Evolutionary conservation across 2,888 invertebrate species (phyloP), one percentile per base, ranked within the genome.

Genomic region (Drosophila anomalipes): DNA sequence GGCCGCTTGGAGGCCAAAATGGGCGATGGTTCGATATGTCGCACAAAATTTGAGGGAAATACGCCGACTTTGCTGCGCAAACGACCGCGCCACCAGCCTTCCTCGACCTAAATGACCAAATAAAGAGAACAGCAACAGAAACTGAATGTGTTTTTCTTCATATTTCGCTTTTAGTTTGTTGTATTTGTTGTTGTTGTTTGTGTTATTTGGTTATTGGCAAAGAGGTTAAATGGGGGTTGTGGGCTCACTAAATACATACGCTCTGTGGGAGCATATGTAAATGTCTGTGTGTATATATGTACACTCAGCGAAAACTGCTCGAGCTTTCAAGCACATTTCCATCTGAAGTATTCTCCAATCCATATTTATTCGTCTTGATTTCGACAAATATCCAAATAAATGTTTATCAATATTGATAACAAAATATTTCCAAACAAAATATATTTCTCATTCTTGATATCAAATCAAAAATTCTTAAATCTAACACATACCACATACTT

Each of bases 21-120:
- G 63, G 93, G 93, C 57, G 94, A 94, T 30, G 93, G 91, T 69
- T 95, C 95, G 81, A 96, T 94, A 91, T 86, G 83, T 88, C 96
- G 95, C 44, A 99, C 99, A 94, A 99, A 99, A 95, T 99, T 99
- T 10, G 98, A 99, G 6, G 99, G 99, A 93, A 99, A 99, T 75
- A 99, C 98, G 33, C 99, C 99, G 73, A 96, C 95, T 91, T 95
- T 96, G 52, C 97, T 97, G 92, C 96, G 96, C 56, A 97, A 94
- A 68, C 95, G 95, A 75, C 98, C 98, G 94, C 96, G 96, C 98
- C 98, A 98, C 97, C 97, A 97, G 39, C 98, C 98, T 93, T 98
- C 98, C 93, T 99, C 98, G 75, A 95, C 95, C 93, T 93, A 86
- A 90, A 90, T 86, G 86, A 59, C 56, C 67, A 61, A 70, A 72